phyloP scores from a whole-genome alignment of 23 tunicate genomes.

The Styela clava region DNA sequence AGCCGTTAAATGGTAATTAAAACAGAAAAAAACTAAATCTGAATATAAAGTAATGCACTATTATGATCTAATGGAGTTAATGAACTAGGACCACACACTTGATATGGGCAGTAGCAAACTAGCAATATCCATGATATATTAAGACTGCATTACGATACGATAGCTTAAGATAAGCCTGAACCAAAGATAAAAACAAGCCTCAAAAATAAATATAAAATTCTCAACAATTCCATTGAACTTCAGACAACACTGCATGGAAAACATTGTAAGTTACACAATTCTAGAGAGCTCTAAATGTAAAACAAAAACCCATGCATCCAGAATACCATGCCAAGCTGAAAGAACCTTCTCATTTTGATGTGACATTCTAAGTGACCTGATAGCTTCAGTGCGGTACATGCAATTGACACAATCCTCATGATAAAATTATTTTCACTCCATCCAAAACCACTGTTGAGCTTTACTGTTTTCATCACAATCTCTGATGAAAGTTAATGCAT shows the following conservation, averaged over 20 bases:
- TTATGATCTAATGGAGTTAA: neutral
- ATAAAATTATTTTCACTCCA: neutral
- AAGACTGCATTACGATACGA: too few relatives aligned
- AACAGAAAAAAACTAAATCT: neutral
- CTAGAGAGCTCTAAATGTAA: neutral
- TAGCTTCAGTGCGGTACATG: neutral
- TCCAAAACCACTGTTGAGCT: constrained; percentile 33
- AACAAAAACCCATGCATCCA: neutral
- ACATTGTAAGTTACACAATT: neutral
- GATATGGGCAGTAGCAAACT: too few relatives aligned
- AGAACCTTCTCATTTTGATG: too few relatives aligned
- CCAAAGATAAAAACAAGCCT: too few relatives aligned
- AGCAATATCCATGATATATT: too few relatives aligned
- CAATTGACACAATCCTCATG: neutral
- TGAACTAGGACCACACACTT: neutral
- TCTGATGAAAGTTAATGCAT: constrained; percentile 9
- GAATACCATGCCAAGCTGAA: too few relatives aligned
- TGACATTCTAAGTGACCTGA: too few relatives aligned
- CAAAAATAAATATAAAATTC: too few relatives aligned
- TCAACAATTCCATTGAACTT: too few relatives aligned
- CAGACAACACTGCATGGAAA: too few relatives aligned
- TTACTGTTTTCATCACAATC: constrained; percentile 14
- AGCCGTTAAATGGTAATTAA: neutral
- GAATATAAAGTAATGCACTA: neutral
- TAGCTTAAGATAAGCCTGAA: too few relatives aligned